Evolutionary conservation across 2,113 vertebrate species (phyloP).

Genomic region (Eulacestoma nigropectus): DNA sequence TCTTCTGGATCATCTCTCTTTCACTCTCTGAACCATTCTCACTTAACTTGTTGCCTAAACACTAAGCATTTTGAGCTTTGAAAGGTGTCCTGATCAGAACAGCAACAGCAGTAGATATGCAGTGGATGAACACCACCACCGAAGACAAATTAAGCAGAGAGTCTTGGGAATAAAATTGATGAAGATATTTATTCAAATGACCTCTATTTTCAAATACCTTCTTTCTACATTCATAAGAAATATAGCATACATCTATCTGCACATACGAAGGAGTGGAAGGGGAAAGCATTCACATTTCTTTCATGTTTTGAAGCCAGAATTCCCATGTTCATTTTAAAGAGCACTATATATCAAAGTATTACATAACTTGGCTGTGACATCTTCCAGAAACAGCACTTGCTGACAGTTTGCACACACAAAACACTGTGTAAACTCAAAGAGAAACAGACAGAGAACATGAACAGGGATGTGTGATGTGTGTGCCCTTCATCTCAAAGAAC

Average conservation of each 20-base stretch:
- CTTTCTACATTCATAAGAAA: not conserved
- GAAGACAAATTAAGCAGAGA: not conserved
- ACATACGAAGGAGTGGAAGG: not conserved
- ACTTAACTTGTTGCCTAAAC: not conserved
- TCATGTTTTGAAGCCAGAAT: not conserved
- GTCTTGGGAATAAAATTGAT: not conserved
- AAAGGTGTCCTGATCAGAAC: not conserved
- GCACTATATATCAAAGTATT: not conserved
- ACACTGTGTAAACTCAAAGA: not conserved
- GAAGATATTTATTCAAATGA: not conserved
- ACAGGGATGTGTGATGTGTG: rapidly evolving
- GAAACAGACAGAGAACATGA: not conserved
- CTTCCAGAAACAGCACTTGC: not conserved
- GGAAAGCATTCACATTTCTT: not conserved
- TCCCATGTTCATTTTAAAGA: not conserved
- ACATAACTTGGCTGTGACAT: not conserved
- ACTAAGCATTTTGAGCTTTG: not conserved
- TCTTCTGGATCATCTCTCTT: not conserved
- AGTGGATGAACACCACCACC: not conserved
- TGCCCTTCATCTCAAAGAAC: not conserved
- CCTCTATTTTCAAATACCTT: not conserved
- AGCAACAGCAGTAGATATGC: not conserved
- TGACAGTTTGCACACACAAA: not conserved
- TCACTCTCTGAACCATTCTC: not conserved
- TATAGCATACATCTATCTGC: not conserved